phyloP scores from a whole-genome alignment of 2,113 vertebrate genomes.

The Aphyosemion australe region DNA sequence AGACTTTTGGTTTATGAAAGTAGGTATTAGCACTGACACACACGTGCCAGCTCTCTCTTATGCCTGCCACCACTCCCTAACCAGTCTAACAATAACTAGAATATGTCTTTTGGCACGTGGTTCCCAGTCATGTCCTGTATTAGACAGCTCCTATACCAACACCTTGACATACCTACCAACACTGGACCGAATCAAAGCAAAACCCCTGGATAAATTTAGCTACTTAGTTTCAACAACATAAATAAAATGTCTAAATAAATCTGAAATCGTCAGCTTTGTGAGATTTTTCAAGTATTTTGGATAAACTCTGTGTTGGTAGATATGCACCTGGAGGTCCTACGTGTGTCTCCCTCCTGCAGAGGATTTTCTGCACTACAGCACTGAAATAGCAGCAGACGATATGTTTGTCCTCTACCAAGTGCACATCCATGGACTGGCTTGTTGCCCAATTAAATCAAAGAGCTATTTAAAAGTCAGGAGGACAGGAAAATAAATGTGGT shows the following conservation, averaged over 20 bases:
- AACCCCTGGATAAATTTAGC: conserved; percentile 19
- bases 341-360: conserved; percentile 53
- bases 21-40: conserved; percentile 31
- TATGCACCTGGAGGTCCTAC: conserved; percentile 55
- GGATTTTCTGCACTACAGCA: conserved; percentile 45
- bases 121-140: conserved; percentile 61
- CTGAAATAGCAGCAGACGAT: conserved; percentile 46
- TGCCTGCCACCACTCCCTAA: conserved; percentile 31
- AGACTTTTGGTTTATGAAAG: neutral
- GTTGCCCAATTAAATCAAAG: conserved; percentile 9
- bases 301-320: conserved; percentile 61
- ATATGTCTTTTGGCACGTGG: conserved; percentile 67
- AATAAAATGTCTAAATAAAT: neutral
- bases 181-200: conserved; percentile 29
- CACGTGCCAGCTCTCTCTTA: conserved; percentile 55
- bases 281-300: neutral
- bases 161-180: conserved; percentile 66
- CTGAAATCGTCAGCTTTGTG: neutral
- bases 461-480: conserved; percentile 12
- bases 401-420: conserved; percentile 13
- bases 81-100: conserved; percentile 48
- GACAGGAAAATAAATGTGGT: conserved; percentile 7
- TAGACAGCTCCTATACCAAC: conserved; percentile 63
- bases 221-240: neutral
- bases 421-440: neutral